Conservation (phyloP, 1,140 invertebrate species). For the Dinothrombium tinctorium region DNA sequence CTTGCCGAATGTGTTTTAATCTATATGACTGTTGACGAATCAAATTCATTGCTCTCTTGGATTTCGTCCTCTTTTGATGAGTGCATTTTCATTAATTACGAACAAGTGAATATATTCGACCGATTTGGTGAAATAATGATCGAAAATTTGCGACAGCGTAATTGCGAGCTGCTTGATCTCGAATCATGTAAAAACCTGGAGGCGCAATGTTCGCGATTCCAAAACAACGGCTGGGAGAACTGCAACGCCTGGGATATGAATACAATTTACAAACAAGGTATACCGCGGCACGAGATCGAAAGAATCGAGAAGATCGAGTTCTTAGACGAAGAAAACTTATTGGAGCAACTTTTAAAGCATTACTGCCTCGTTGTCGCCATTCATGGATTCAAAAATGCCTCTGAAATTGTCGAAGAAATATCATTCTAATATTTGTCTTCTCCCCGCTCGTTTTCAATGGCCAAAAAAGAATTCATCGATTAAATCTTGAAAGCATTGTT, state of each 20-base stretch:
- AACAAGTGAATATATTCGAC: conserved; percentile 81
- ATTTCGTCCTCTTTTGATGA: conserved; percentile 50
- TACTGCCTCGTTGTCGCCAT: conserved; percentile 59
- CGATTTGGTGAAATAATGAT: conserved; percentile 89
- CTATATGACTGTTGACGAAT: conserved; percentile 49
- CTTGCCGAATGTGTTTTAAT: conserved; percentile 89
- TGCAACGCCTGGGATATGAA: conserved; percentile 73
- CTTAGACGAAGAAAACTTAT: conserved; percentile 47
- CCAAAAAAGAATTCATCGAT: too few species aligned
- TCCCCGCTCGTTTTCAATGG: too few species aligned
- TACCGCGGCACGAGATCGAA: conserved; percentile 40
- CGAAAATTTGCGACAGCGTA: conserved; percentile 55
- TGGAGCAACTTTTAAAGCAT: conserved; percentile 45
- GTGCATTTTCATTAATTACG: conserved; percentile 69
- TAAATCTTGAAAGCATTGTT: too few species aligned
- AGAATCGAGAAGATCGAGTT: conserved; percentile 70
- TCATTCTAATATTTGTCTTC: too few species aligned
- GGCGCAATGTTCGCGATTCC: conserved; percentile 47
- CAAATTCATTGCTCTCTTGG: conserved; percentile 31
- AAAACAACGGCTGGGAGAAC: conserved; percentile 44
- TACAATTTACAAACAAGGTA: conserved; percentile 51
- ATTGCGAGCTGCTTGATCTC: conserved; percentile 59
- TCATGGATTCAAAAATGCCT: too few species aligned
- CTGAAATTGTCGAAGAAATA: too few species aligned
- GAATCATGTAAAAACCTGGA: conserved; percentile 48